phyloP scores from a whole-genome alignment of 2,797 vertebrate species.

The Notolepis coatsorum region DNA sequence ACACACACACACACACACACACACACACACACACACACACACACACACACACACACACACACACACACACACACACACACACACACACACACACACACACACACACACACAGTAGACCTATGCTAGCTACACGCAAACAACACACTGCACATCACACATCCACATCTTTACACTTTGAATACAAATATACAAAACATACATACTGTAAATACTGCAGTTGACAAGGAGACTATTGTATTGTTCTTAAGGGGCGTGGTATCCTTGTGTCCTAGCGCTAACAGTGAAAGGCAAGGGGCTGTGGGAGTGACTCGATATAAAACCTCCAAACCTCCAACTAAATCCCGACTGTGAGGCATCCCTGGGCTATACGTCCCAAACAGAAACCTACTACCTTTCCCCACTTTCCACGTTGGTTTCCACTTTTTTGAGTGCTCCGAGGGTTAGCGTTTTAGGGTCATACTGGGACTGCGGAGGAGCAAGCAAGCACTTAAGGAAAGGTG shows the following conservation, averaged over 20 bases:
- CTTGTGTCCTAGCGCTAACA: background rate
- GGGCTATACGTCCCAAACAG: slow-evolving; percentile 3
- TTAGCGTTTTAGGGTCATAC: background rate
- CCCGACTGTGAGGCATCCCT: background rate
- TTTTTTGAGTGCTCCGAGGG: background rate
- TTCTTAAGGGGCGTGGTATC: background rate
- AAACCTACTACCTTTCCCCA: background rate
- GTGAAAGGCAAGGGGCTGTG: background rate
- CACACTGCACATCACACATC: background rate
- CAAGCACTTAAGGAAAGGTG: slow-evolving; percentile 38
- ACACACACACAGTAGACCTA: background rate
- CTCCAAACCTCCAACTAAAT: background rate
- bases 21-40: slow-evolving; percentile 7
- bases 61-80: background rate
- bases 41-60: background rate
- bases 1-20: background rate
- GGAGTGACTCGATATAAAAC: background rate
- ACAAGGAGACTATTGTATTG: background rate
- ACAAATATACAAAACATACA: background rate
- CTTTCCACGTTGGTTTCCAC: too few relatives aligned
- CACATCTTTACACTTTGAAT: background rate
- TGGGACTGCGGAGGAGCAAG: slow-evolving; percentile 10
- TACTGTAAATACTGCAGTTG: background rate
- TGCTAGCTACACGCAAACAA: background rate
- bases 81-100: background rate